These are phyloP conservation scores for Athalia circularis DNA, from an alignment of 2,888 invertebrate species.

Conservation along the genomic window DNA sequence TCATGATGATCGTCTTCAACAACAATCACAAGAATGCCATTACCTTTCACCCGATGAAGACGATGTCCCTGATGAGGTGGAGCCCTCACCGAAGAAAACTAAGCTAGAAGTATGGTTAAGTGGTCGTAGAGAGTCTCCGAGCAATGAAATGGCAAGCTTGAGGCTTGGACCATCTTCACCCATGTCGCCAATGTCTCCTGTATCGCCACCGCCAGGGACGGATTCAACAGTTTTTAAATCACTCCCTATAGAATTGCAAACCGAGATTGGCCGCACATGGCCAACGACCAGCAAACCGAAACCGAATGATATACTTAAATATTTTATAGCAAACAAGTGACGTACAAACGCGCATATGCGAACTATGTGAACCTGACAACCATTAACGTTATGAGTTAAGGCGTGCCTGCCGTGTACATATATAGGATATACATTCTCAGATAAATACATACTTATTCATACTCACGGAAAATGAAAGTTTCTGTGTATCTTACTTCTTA, in stretches of 20 bases:
- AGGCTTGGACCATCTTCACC: constrained; percentile 67
- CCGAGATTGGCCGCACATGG: constrained; percentile 77
- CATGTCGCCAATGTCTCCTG: constrained; percentile 58
- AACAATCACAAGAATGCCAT: constrained; percentile 71
- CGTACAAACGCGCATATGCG: constrained; percentile 39
- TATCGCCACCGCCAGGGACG: constrained; percentile 77
- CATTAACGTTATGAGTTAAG: too few species aligned
- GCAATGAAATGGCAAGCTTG: constrained; percentile 70
- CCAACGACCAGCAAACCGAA: constrained; percentile 67
- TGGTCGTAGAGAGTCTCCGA: constrained; percentile 74
- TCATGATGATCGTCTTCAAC: constrained; percentile 62
- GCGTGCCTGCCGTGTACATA: too few species aligned
- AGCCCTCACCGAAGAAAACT: constrained; percentile 86
- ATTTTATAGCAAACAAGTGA: constrained; percentile 72
- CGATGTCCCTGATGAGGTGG: constrained; percentile 76
- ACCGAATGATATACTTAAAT: constrained; percentile 71
- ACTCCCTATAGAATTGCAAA: constrained; percentile 83
- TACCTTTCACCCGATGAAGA: constrained; percentile 68
- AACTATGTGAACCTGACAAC: too few species aligned
- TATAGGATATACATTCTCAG: too few species aligned
- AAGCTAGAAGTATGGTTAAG: constrained; percentile 75
- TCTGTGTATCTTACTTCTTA: too few species aligned
- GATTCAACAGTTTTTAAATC: constrained; percentile 83
- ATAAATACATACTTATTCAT: too few species aligned
- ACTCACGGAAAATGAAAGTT: too few species aligned